Percentiles rank a stretch among this genome's conserved stretches.
phyloP scores from a whole-genome alignment of 1,140 invertebrate genomes.

The Caenorhabditis brenneri region DNA sequence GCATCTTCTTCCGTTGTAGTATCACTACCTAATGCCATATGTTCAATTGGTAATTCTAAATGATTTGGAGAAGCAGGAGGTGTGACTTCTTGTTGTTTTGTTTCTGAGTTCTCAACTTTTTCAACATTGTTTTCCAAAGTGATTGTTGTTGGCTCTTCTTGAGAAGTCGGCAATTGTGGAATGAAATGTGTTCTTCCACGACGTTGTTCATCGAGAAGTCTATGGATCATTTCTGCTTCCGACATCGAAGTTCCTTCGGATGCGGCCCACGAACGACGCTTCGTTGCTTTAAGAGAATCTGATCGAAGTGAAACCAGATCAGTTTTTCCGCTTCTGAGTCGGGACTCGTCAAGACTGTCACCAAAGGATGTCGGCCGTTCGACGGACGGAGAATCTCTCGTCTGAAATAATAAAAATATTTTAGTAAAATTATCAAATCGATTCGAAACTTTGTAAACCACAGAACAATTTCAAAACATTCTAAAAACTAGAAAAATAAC shows the following conservation, averaged over 20 bases:
- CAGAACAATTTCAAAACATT: not conserved
- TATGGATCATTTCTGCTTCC: conserved; percentile 50
- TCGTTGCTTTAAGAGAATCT: conserved; percentile 57
- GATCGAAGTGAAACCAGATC: conserved; percentile 52
- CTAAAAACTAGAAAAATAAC: not conserved
- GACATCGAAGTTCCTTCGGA: conserved; percentile 52
- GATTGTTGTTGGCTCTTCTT: not conserved
- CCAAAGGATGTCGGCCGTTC: conserved; percentile 35
- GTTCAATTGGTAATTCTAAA: conserved; percentile 1
- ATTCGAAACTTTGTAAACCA: not conserved
- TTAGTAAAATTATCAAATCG: not conserved
- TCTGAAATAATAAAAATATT: not conserved
- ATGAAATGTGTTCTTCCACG: conserved; percentile 47
- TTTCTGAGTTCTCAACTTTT: not conserved
- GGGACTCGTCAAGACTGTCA: conserved; percentile 40
- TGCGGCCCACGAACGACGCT: conserved; percentile 58
- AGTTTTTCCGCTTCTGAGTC: conserved; percentile 45
- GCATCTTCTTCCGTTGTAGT: conserved; percentile 26
- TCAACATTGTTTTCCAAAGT: not conserved
- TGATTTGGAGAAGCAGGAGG: not conserved
- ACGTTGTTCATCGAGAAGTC: conserved; percentile 55
- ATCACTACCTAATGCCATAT: not conserved
- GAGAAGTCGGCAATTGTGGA: not conserved
- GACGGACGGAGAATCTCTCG: conserved; percentile 8
- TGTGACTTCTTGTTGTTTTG: not conserved